phyloP scores from a whole-genome alignment of 2,797 vertebrate genomes.

The Leptatherina wallacei region DNA sequence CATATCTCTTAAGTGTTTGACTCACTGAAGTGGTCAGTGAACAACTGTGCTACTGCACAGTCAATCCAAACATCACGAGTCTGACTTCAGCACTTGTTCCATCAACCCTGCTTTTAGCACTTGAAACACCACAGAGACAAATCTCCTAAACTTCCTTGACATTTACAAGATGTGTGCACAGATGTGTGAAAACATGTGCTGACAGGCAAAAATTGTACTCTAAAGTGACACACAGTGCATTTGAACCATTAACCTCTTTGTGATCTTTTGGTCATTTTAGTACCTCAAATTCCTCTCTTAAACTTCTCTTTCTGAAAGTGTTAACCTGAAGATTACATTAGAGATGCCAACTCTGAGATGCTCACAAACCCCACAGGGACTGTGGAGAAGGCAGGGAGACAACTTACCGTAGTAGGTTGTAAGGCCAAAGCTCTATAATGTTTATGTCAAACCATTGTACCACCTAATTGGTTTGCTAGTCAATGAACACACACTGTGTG shows the following conservation, averaged over 20 bases:
- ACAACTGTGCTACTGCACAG: conserved; percentile 3
- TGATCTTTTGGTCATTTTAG: conserved; percentile 20
- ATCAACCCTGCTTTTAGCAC: conserved; percentile 63
- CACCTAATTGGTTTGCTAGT: conserved; percentile 61
- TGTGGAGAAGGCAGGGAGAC: conserved; percentile 61
- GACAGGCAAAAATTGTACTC: conserved; percentile 36
- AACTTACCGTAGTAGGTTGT: conserved; percentile 37
- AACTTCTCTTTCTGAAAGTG: conserved; percentile 34
- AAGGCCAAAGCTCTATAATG: conserved; percentile 39
- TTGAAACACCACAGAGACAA: conserved; percentile 36
- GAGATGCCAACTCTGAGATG: conserved; percentile 50
- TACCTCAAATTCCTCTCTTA: conserved; percentile 15
- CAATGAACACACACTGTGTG: conserved; percentile 32
- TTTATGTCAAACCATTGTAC: conserved; percentile 51
- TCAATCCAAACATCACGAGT: conserved; percentile 40
- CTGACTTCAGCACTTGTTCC: conserved; percentile 39
- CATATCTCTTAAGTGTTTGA: conserved; percentile 47
- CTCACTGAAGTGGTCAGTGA: conserved; percentile 49
- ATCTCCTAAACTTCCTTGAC: conserved; percentile 10
- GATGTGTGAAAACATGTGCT: conserved; percentile 37
- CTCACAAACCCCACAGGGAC: conserved; percentile 57
- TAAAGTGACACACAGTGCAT: conserved; percentile 18
- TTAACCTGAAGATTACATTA: conserved; percentile 62
- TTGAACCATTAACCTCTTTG: conserved; percentile 31
- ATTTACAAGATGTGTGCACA: conserved; percentile 29